Conservation (phyloP, 1,140 invertebrate genomes). For the Harlomillsia oculata region DNA sequence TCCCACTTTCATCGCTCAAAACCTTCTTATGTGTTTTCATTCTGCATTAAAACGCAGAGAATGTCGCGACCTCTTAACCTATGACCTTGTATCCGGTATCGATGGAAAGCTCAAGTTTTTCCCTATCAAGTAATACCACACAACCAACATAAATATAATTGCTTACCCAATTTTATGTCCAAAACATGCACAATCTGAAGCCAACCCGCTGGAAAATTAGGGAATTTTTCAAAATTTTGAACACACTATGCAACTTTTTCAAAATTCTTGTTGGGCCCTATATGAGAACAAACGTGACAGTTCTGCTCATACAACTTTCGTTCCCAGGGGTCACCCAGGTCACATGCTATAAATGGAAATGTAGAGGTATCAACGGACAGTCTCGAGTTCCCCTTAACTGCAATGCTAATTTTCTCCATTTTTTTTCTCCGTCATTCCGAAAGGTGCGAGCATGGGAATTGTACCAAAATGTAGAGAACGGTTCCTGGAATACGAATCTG, state of each 20-base stretch:
- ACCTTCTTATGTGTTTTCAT: constrained; percentile 7
- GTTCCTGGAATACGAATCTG: no score
- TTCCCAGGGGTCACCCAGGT: background rate
- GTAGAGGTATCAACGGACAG: constrained; percentile 1
- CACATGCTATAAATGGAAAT: background rate
- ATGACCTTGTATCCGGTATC: background rate
- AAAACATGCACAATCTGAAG: background rate
- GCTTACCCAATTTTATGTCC: background rate
- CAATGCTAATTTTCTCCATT: background rate
- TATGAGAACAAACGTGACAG: background rate
- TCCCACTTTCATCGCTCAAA: no score
- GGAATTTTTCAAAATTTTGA: background rate
- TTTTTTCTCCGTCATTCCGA: no score
- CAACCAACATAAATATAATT: background rate
- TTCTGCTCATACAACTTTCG: background rate
- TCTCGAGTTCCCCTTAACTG: constrained; percentile 3
- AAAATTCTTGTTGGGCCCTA: constrained; percentile 1
- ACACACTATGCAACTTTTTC: background rate
- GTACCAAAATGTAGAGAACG: no score
- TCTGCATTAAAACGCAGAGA: background rate
- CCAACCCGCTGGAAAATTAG: background rate
- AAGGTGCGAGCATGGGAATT: no score
- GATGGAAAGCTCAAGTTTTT: background rate
- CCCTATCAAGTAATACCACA: background rate
- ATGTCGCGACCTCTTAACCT: background rate